phyloP scores from a whole-genome alignment of 1,140 invertebrate species.

The Leptinotarsa texana region DNA sequence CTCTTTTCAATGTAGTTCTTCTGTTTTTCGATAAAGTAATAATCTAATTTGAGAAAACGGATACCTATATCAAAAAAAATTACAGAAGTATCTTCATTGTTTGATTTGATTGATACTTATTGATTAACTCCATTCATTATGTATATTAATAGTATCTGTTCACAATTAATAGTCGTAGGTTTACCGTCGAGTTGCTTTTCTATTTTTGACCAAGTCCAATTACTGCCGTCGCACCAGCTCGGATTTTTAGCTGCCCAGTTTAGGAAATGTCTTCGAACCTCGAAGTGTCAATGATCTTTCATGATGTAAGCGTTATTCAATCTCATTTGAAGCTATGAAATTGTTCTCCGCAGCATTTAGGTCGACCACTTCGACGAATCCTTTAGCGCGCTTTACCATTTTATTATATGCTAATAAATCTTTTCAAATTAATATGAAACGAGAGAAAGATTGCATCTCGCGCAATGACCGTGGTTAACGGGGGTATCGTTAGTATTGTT shows the following conservation, averaged over 20 bases:
- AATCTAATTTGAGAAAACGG: no score
- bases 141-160: no score
- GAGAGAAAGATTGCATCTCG: slow-evolving; percentile 12
- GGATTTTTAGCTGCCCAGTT: not conserved
- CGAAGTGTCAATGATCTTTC: not conserved
- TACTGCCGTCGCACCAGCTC: no score
- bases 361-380: not conserved
- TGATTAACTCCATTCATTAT: no score
- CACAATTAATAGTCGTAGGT: no score
- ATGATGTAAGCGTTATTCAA: slow-evolving; percentile 8
- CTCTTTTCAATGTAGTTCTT: no score
- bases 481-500: slow-evolving; percentile 11
- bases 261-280: not conserved
- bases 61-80: no score
- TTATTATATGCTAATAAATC: slow-evolving; percentile 14
- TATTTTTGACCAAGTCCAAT: no score
- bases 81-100: no score
- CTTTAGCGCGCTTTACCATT: not conserved
- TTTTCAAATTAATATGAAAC: slow-evolving; percentile 4
- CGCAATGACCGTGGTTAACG: slow-evolving; percentile 8
- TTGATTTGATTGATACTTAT: no score
- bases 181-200: no score
- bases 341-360: not conserved
- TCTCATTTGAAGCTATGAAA: not conserved
- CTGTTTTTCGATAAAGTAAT: no score